These are phyloP conservation scores for Tragulus kanchil DNA, from an alignment of 2,113 vertebrate genomes.

Conservation along the genomic window DNA sequence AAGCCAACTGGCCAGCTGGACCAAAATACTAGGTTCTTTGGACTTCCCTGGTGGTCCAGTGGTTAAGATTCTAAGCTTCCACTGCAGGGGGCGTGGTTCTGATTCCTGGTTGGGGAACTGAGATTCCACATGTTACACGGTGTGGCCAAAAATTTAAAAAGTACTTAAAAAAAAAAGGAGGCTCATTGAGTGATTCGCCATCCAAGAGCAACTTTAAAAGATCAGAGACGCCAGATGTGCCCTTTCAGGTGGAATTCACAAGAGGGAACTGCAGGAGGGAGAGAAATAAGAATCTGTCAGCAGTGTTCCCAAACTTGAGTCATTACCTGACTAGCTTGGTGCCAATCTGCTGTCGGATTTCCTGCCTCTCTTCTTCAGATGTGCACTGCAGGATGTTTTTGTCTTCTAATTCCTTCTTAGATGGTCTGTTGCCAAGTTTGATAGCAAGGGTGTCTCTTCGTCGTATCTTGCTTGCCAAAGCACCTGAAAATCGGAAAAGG, in stretches of 20 bases:
- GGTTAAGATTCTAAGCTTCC: background rate
- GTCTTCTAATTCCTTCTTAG: constrained; percentile 97
- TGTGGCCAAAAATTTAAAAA: background rate
- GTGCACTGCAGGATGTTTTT: constrained; percentile 98
- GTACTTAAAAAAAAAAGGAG: background rate
- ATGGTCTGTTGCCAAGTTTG: constrained; percentile 98
- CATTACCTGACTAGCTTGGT: constrained; percentile 96
- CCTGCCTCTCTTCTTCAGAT: constrained; percentile 95
- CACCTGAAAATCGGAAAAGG: constrained; percentile 86
- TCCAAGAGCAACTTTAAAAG: background rate
- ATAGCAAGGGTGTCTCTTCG: constrained; percentile 98
- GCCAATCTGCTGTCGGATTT: constrained; percentile 97
- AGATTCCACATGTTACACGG: background rate
- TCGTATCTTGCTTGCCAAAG: constrained; percentile 96
- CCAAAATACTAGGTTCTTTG: background rate
- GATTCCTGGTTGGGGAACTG: background rate
- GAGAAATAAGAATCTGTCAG: background rate
- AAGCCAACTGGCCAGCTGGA: constrained; percentile 12
- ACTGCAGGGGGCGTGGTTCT: background rate
- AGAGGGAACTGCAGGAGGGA: background rate
- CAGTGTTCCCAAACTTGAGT: background rate
- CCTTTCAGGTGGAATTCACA: background rate
- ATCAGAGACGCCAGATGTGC: too few species aligned
- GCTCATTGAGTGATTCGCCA: background rate
- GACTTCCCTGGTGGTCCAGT: background rate